phyloP scores from a whole-genome alignment of 2,888 invertebrate species.

The Phasia obesa region DNA sequence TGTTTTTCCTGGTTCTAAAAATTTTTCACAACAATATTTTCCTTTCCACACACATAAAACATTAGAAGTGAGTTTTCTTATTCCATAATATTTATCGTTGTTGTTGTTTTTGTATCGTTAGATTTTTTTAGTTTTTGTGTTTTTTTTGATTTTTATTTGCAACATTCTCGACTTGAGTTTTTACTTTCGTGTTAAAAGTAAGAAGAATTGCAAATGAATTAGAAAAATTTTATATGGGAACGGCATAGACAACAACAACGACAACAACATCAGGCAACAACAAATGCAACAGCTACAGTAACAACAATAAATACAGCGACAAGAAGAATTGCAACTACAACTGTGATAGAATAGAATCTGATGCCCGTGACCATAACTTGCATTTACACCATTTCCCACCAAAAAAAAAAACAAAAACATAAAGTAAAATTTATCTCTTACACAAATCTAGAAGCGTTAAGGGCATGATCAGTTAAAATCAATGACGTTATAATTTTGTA shows the following conservation, averaged over 20 bases:
- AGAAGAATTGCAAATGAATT: constrained; percentile 65
- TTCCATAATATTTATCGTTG: constrained; percentile 14
- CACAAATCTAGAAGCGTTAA: no score
- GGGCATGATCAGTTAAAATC: no score
- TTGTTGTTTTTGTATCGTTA: constrained; percentile 23
- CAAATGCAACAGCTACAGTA: constrained; percentile 16
- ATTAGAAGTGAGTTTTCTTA: constrained; percentile 58
- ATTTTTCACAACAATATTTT: constrained; percentile 58
- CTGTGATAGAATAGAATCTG: constrained; percentile 58
- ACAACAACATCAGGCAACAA: constrained; percentile 30
- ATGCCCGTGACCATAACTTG: constrained; percentile 70
- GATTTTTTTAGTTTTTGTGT: constrained; percentile 22
- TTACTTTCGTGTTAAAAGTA: constrained; percentile 66
- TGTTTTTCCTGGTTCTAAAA: constrained; percentile 44
- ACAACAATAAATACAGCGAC: constrained; percentile 27
- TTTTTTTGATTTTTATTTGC: constrained; percentile 32
- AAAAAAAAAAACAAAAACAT: neutral
- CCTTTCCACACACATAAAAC: constrained; percentile 31
- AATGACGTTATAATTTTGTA: no score
- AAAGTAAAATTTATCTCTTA: neutral
- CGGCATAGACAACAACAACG: constrained; percentile 54
- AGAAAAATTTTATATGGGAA: constrained; percentile 64
- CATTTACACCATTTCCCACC: constrained; percentile 49
- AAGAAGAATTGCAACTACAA: constrained; percentile 48
- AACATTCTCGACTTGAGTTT: constrained; percentile 58